These are phyloP conservation scores for Australoheros scitulus DNA, from an alignment of 2,113 vertebrate genomes.

Conservation along the genomic window DNA sequence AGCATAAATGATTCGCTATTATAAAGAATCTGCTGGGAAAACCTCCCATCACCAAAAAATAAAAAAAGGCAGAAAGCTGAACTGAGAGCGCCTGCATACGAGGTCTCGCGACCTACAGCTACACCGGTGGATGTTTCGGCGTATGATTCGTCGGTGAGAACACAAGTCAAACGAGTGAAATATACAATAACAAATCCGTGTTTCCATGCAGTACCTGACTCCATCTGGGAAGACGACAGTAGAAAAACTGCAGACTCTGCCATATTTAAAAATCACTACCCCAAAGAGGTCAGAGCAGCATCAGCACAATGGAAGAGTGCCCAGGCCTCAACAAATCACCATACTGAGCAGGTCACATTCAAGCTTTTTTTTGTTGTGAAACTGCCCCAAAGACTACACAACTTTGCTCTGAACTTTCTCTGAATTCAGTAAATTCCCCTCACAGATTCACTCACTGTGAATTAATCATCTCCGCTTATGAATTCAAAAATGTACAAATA, in stretches of 20 bases:
- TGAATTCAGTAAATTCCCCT: conserved; percentile 9
- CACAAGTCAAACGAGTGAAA: conserved; percentile 26
- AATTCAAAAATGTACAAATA: conserved; percentile 64
- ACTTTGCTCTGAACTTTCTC: conserved; percentile 6
- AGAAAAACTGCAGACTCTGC: conserved; percentile 45
- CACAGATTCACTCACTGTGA: conserved; percentile 6
- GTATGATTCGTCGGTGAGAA: conserved; percentile 41
- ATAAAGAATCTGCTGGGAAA: conserved; percentile 21
- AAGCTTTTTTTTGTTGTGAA: not conserved
- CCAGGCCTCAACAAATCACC: conserved; percentile 31
- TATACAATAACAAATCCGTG: conserved; percentile 30
- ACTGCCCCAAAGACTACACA: conserved; percentile 14
- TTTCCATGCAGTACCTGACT: conserved; percentile 62
- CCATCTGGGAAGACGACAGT: conserved; percentile 67
- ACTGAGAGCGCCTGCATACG: conserved; percentile 14
- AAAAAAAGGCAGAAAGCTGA: not conserved
- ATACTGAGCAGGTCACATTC: conserved; percentile 21
- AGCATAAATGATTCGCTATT: not conserved
- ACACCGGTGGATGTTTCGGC: conserved; percentile 13
- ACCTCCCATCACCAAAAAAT: not conserved
- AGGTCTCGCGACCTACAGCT: conserved; percentile 28
- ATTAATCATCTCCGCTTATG: conserved; percentile 11
- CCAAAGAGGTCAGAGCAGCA: conserved; percentile 34
- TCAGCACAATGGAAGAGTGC: conserved; percentile 45
- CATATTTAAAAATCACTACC: conserved; percentile 5